Base-by-base conservation (phyloP, 2,888 invertebrate genomes). In the Polymixis flavicincta region DNA sequence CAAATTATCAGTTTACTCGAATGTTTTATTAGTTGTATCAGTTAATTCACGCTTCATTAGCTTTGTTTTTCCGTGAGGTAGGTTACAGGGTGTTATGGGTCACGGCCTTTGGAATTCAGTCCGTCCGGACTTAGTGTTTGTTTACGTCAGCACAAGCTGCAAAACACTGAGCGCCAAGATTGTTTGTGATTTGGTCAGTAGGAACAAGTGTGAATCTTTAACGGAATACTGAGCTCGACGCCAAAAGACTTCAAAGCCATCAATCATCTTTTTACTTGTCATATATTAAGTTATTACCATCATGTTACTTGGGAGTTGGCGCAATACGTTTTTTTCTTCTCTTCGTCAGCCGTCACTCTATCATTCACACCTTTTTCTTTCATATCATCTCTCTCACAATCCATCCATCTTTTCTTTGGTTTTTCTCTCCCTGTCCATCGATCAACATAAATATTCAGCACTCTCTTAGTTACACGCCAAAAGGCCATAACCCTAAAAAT, bases 21-120 rank as follows among this genome's bases (percentile, higher is more conserved):
- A 61, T 48, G 54, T n/a, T n/a, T n/a, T n/a, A n/a, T n/a, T n/a
- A n/a, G n/a, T n/a, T n/a, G n/a, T n/a, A n/a, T n/a, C n/a, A 64
- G 28, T 61, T n/a, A 61, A 57, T 57, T 75, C 22, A 64, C 64
- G n/a, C 73, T 42, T 64, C 48, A 74, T 74, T 73, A 74, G 37
- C 25, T 50, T 55, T 72, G 72, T 73, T 57, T 63, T 72, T 57
- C 63, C 63, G 54, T 48, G 19, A 60, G 60, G n/a, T n/a, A 25
- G 25, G 25, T 59, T 64, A 25, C 6, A 54, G 13, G 11, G 25
- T 45, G 25, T 45, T n/a, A 17, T 19, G 19, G 22, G 64, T 48
- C 64, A 25, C 19, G 19, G 25, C 7, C 19, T 50, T 22, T 17
- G 25, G 17, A 37, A 14, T 42, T 50, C 5, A 25, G 11, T 45